Evolutionary conservation across 2,113 vertebrate genomes (phyloP), one percentile per base, ranked within the genome.

Genomic region (Scomber colias): DNA sequence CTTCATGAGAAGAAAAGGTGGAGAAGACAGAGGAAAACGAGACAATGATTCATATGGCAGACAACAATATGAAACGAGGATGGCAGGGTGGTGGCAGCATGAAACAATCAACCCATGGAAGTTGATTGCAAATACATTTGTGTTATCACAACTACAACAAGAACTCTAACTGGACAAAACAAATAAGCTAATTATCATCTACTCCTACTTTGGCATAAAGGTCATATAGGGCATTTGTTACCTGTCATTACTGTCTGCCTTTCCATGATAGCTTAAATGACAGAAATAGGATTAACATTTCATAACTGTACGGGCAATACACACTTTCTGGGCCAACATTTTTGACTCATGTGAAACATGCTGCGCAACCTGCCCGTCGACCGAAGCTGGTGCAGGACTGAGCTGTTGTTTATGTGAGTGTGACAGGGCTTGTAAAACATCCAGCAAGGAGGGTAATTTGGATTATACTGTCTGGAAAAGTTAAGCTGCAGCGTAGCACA

Each of bases 231-330:
- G 57, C 61, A 65, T 87, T 54, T 56, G 84, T 90, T 95, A 95
- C 94, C 95, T 95, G 89, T 94, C 93, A 61, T 91, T 90, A 92
- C 87, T 86, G 85, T 94, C 89, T 85, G 92, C 83, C 81, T 92
- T 94, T 94, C 92, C 92, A 63, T 91, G 93, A 87, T 89, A 89
- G 92, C 94, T 95, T 95, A 46, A 94, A 94, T 60, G 79, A 95
- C 87, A 94, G 70, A 94, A 92, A 94, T 40, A 71, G 77, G 71
- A 89, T 82, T 71, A 71, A 91, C 65, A 87, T 84, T 84, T 89
- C 63, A 88, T 44, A 27, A 27, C 24, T 27, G 24, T 27, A 49
- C 1, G 71, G 69, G 65, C 5, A 72, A 63, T 10, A 56, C 30
- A 69, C 45, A 77, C 49, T 55, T 68, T 45, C 31, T 15, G 45